phyloP scores from a whole-genome alignment of 2,888 invertebrate species.

The Volucella inflata region DNA sequence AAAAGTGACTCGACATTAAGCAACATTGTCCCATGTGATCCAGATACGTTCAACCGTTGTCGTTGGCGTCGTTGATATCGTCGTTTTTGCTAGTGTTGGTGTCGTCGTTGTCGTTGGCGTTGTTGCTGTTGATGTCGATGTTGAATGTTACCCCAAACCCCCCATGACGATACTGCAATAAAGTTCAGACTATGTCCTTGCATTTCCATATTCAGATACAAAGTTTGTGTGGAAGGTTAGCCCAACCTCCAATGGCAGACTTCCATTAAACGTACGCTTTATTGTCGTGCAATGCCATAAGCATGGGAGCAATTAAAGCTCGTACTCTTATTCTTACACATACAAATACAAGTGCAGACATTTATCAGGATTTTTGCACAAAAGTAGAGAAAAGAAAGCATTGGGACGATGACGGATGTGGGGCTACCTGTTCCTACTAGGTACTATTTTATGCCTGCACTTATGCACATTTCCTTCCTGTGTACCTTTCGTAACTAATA shows the following conservation, averaged over 20 bases:
- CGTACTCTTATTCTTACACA: slow-evolving; percentile 3
- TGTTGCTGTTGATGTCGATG: background rate
- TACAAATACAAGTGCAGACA: background rate
- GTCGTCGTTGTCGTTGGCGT: too few species aligned
- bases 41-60: background rate
- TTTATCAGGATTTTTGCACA: background rate
- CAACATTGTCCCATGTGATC: slow-evolving; percentile 24
- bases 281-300: slow-evolving; percentile 52
- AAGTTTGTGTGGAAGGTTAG: background rate
- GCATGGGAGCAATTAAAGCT: slow-evolving; percentile 64
- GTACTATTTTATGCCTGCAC: slow-evolving; percentile 24
- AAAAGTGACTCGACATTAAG: slow-evolving; percentile 17
- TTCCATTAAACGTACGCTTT: slow-evolving; percentile 60
- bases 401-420: slow-evolving; percentile 10
- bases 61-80: background rate
- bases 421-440: slow-evolving; percentile 32
- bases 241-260: slow-evolving; percentile 31
- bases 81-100: background rate
- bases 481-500: slow-evolving; percentile 52
- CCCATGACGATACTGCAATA: slow-evolving; percentile 12
- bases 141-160: background rate
- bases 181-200: slow-evolving; percentile 59
- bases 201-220: slow-evolving; percentile 21
- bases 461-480: slow-evolving; percentile 49
- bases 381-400: slow-evolving; percentile 29